Percentiles rank a stretch among this genome's conserved stretches.
Evolutionary conservation across 2,113 vertebrate genomes (phyloP).

Genomic region (Collichthys lucidus): DNA sequence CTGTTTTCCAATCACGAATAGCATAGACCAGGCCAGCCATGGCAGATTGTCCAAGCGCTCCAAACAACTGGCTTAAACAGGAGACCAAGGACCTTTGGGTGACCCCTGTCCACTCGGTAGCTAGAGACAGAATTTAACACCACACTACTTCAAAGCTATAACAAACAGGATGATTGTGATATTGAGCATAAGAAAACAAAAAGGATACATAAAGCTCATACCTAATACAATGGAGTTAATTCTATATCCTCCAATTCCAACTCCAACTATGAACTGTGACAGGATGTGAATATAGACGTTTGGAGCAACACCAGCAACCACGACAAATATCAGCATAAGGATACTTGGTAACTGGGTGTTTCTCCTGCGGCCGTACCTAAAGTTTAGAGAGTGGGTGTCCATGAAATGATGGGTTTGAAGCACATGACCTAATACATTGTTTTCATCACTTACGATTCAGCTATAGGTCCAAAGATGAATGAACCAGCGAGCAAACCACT

Average conservation of each 20-base stretch:
- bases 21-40: conserved; percentile 81
- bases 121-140: conserved; percentile 41
- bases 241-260: conserved; percentile 61
- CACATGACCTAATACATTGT: not conserved
- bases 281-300: conserved; percentile 54
- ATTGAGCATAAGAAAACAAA: not conserved
- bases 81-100: conserved; percentile 63
- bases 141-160: not conserved
- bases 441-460: conserved; percentile 62
- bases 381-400: not conserved
- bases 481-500: conserved; percentile 59
- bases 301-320: conserved; percentile 51
- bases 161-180: not conserved
- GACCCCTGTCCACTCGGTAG: conserved; percentile 76
- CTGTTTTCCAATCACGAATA: conserved; percentile 83
- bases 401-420: not conserved
- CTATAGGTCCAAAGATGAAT: conserved; percentile 67
- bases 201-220: conserved; percentile 1
- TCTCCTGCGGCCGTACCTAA: conserved; percentile 67
- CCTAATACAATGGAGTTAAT: conserved; percentile 69
- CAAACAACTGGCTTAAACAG: conserved; percentile 60
- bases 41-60: conserved; percentile 43
- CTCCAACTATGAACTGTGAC: conserved; percentile 61
- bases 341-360: conserved; percentile 59
- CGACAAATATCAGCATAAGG: conserved; percentile 40